Base-by-base conservation (phyloP, 1,140 invertebrate genomes). In the Chironomus striatipennis region DNA sequence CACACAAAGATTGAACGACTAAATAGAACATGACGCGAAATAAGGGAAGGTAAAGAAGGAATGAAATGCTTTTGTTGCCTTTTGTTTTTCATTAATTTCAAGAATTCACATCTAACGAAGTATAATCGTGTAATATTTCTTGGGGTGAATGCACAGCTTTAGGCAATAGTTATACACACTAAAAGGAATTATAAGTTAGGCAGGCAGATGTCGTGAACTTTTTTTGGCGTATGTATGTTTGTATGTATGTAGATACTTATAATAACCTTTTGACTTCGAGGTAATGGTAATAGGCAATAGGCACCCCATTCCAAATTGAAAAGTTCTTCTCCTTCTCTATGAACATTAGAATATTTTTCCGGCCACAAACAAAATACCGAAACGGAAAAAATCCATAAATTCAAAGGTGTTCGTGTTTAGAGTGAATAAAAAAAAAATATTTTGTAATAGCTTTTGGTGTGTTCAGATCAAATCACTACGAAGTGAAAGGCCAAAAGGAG, bases 331-430 rank as follows among this genome's bases (percentile, higher is more conserved):
- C n/a, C 47, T 57, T n/a, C 12, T 57, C 5, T n/a, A 12, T n/a
- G 47, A 57, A 57, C 12, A 57, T 57, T 57, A 57, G 17, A 70
- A 70, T 70, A 70, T 21, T 70, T 70, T 70, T 70, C 65, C 65
- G 65, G 65, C 65, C 65, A 21, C 65, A 70, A 70, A 70, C 65
- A 70, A 70, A 70, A 70, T 70, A 70, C 65, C 20, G 10, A 70
- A 70, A 20, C 65, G 65, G 65, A 70, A 70, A 70, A 70, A 70
- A 70, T 70, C 65, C 65, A 70, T 70, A 70, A 70, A 70, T 70
- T 70, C 65, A 20, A 70, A 70, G 65, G 65, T 70, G 65, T 70
- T 70, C 65, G 65, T 70, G 65, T 70, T 70, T 21, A 1, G 65
- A 70, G 65, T 70, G 65, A 70, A 70, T 70, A 70, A 70, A 70